Conservation (phyloP, 2,888 invertebrate genomes). For the Cremastinae sp. region DNA sequence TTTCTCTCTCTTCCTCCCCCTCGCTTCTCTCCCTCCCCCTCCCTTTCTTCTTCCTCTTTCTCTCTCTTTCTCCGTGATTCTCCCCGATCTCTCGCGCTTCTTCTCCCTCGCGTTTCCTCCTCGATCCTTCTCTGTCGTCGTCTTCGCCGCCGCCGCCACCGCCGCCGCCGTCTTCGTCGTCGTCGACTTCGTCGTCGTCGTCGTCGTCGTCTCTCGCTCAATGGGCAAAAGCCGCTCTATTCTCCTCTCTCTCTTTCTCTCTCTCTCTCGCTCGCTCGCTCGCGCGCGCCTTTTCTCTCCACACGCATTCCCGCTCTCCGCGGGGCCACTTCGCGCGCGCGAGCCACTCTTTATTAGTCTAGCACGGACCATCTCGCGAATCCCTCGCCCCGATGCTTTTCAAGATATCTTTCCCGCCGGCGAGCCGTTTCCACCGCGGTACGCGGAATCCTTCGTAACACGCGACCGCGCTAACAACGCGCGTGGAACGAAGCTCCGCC, state of each 20-base stretch:
- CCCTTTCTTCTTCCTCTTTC: constrained; percentile 40
- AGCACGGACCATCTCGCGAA: constrained; percentile 78
- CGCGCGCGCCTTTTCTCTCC: constrained; percentile 44
- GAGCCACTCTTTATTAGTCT: constrained; percentile 79
- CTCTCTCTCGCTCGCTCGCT: constrained; percentile 39
- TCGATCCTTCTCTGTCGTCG: constrained; percentile 51
- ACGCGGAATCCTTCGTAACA: constrained; percentile 5
- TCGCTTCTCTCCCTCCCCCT: constrained; percentile 41
- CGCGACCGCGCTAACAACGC: not conserved
- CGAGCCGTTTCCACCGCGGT: constrained; percentile 39
- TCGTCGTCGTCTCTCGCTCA: constrained; percentile 68
- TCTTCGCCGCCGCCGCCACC: constrained; percentile 47
- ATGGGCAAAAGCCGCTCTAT: constrained; percentile 58
- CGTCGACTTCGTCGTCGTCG: constrained; percentile 64
- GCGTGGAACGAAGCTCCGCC: too few species aligned
- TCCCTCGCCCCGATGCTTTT: constrained; percentile 71
- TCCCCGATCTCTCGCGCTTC: constrained; percentile 61
- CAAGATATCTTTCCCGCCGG: constrained; percentile 57
- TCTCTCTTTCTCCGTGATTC: constrained; percentile 61
- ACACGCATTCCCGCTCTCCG: constrained; percentile 56
- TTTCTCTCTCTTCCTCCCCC: constrained; percentile 38
- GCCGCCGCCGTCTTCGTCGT: constrained; percentile 69
- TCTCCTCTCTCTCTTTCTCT: constrained; percentile 43
- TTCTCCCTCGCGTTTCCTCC: constrained; percentile 59
- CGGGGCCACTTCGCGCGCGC: constrained; percentile 75